Conservation (phyloP, 2,797 vertebrate species). For the Choloepus didactylus region DNA sequence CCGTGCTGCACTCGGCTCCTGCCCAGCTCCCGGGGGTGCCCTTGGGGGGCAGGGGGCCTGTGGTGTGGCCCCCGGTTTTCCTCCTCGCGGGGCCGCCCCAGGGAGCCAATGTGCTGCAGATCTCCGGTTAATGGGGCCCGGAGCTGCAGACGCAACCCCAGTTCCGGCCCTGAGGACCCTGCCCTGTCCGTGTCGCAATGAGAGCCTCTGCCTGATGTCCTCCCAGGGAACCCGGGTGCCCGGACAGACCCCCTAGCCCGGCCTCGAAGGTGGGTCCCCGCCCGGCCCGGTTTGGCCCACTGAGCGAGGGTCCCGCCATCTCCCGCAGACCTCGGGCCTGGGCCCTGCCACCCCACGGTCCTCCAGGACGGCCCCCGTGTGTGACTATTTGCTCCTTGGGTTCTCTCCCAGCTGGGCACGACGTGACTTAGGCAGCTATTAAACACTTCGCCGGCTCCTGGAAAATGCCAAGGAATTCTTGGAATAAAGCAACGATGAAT, state of each 20-base stretch:
- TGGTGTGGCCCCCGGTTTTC: neutral
- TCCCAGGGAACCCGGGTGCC: neutral
- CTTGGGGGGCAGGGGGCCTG: neutral
- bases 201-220: neutral
- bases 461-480: constrained; percentile 86
- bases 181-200: neutral
- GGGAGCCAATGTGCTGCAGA: rapidly evolving
- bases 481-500: constrained; percentile 86
- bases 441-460: constrained; percentile 84
- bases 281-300: rapidly evolving
- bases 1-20: neutral
- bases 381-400: constrained; percentile 16
- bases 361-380: constrained; percentile 58
- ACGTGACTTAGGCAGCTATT: constrained; percentile 78
- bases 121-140: neutral
- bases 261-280: too few relatives aligned
- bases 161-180: neutral
- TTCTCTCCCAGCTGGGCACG: constrained; percentile 76
- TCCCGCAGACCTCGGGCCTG: neutral
- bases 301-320: neutral
- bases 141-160: rapidly evolving
- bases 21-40: neutral
- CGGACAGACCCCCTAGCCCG: too few relatives aligned
- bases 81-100: neutral
- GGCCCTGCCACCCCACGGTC: constrained; percentile 49